Conservation (phyloP, 2,797 vertebrate genomes). For the Ispidina lecontei region DNA sequence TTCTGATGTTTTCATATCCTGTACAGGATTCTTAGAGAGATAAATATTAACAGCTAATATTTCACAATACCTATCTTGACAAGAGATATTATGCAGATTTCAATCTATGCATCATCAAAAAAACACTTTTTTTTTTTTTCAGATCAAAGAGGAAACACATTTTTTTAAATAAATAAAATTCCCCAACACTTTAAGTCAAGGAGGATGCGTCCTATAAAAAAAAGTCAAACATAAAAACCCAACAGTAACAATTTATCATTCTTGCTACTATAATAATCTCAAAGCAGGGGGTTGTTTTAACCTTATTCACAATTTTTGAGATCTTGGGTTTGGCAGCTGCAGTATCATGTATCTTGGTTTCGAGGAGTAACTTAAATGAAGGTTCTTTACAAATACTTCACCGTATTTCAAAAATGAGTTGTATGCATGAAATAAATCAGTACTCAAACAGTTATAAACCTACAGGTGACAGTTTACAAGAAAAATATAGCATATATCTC, state of each 20-base stretch:
- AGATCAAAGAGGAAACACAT: not conserved
- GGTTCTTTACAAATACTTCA: not conserved
- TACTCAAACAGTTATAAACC: not conserved
- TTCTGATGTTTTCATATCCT: not conserved
- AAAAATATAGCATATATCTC: not conserved
- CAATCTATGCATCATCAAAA: not conserved
- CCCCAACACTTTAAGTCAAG: not conserved
- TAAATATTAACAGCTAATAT: not conserved
- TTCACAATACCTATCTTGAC: not conserved
- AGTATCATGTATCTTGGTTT: not conserved
- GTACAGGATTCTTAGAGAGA: not conserved
- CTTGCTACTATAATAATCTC: not conserved
- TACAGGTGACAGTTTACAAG: not conserved
- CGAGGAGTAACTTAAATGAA: not conserved
- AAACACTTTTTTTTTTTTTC: not conserved
- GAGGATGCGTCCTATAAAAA: not conserved
- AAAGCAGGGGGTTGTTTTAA: not conserved
- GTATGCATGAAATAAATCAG: not conserved
- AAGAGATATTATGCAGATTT: not conserved
- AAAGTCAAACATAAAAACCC: not conserved
- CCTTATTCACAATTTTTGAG: not conserved
- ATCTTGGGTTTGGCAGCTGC: not conserved
- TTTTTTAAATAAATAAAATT: not conserved
- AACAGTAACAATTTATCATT: not conserved
- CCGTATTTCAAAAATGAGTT: not conserved